phyloP scores from a whole-genome alignment of 2,797 vertebrate genomes.

The Protosalanx chinensis region DNA sequence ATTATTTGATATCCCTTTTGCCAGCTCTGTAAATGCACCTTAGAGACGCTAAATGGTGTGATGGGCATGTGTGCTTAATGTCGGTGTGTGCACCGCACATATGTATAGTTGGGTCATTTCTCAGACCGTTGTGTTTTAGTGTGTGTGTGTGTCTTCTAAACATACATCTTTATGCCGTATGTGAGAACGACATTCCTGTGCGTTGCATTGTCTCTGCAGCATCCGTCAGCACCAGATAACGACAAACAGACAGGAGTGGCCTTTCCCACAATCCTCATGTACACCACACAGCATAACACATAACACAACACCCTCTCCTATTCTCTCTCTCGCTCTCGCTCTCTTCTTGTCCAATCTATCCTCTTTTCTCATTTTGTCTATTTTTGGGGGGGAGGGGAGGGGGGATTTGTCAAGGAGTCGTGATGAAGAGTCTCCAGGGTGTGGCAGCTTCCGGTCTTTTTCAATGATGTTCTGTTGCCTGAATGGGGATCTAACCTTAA shows the following conservation, averaged over 20 bases:
- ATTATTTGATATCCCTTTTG: conserved; percentile 1
- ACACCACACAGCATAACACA: too few relatives aligned
- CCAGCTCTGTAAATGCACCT: conserved; percentile 1
- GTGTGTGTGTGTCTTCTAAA: neutral
- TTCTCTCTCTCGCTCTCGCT: too few relatives aligned
- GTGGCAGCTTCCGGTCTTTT: too few relatives aligned
- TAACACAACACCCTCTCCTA: too few relatives aligned
- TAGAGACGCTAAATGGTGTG: neutral
- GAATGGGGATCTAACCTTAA: too few relatives aligned
- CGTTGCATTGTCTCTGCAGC: neutral
- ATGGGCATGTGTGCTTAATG: neutral
- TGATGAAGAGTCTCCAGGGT: too few relatives aligned
- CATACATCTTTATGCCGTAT: conserved; percentile 6
- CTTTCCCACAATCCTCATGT: neutral
- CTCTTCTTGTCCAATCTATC: too few relatives aligned
- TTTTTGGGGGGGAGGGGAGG: too few relatives aligned
- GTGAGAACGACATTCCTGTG: neutral
- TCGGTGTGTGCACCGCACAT: neutral
- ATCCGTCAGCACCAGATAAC: conserved; percentile 2
- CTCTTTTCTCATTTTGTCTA: too few relatives aligned
- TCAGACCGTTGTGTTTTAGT: neutral
- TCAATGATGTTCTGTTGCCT: too few relatives aligned
- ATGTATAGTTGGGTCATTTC: neutral
- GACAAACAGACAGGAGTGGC: neutral
- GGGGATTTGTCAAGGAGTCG: too few relatives aligned